Conservation (phyloP, 1,140 invertebrate genomes). For the Drosophila seguyi region DNA sequence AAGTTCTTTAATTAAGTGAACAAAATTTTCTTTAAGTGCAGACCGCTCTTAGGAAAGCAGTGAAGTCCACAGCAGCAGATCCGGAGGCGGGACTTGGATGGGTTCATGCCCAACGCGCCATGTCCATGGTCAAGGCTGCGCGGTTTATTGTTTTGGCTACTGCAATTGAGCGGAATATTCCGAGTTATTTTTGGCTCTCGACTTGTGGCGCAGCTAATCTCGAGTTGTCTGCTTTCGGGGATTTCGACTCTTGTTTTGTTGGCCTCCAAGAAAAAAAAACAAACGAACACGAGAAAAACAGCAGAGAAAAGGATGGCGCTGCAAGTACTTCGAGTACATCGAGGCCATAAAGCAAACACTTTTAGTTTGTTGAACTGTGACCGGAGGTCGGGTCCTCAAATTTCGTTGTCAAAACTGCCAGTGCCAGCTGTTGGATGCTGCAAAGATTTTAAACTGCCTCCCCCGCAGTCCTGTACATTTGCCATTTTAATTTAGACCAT, state of each 20-base stretch:
- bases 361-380: constrained; percentile 81
- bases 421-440: constrained; percentile 52
- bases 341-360: constrained; percentile 79
- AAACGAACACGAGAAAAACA: constrained; percentile 5
- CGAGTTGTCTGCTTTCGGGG: constrained; percentile 65
- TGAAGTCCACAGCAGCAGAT: constrained; percentile 2
- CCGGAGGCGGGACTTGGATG: constrained; percentile 31
- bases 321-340: constrained; percentile 62
- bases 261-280: constrained; percentile 1
- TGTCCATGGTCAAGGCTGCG: constrained; percentile 72
- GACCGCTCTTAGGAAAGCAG: constrained; percentile 3
- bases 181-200: constrained; percentile 72
- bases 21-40: neutral
- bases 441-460: constrained; percentile 36
- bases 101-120: constrained; percentile 50
- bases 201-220: constrained; percentile 75
- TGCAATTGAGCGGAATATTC: constrained; percentile 72
- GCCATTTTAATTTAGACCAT: constrained; percentile 42
- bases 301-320: constrained; percentile 10
- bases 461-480: constrained; percentile 2
- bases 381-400: constrained; percentile 58
- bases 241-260: constrained; percentile 65
- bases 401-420: constrained; percentile 69
- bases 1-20: neutral
- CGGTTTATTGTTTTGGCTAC: constrained; percentile 68